phyloP scores from a whole-genome alignment of 2,113 vertebrate species.

The Pongo pygmaeus region DNA sequence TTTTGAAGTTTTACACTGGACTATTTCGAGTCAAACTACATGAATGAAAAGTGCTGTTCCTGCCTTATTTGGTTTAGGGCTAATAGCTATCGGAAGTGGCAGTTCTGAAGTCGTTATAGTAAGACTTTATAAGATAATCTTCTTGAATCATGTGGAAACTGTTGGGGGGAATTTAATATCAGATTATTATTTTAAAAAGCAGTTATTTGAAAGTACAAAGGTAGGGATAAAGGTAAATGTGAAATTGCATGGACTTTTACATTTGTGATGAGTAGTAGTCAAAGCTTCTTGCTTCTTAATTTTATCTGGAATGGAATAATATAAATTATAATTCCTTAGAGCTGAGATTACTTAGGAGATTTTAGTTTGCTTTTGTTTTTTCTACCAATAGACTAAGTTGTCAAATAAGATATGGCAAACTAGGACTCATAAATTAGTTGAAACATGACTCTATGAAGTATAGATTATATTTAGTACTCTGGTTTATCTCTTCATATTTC shows the following conservation, averaged over 20 bases:
- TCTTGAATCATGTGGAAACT: slow-evolving; percentile 22
- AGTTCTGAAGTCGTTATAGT: background rate
- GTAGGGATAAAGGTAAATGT: background rate
- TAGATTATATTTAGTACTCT: background rate
- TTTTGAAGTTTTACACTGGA: slow-evolving; percentile 16
- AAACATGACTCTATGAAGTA: background rate
- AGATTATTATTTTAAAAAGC: background rate
- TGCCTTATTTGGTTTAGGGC: background rate
- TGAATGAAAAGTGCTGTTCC: background rate
- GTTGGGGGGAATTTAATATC: background rate
- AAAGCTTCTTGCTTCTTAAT: background rate
- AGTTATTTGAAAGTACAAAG: background rate
- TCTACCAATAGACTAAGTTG: background rate
- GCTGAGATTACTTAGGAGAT: background rate
- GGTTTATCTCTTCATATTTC: background rate
- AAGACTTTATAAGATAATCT: background rate
- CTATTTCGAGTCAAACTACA: background rate
- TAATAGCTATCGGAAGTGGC: background rate
- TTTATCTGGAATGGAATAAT: background rate
- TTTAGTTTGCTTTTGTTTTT: slow-evolving; percentile 44
- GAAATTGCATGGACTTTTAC: background rate
- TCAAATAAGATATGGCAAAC: slow-evolving; percentile 17
- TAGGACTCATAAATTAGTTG: background rate
- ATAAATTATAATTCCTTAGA: background rate
- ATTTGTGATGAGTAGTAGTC: background rate